These are phyloP conservation scores for Achlya flavicornis DNA, from an alignment of 2,888 invertebrate species.

Conservation along the genomic window DNA sequence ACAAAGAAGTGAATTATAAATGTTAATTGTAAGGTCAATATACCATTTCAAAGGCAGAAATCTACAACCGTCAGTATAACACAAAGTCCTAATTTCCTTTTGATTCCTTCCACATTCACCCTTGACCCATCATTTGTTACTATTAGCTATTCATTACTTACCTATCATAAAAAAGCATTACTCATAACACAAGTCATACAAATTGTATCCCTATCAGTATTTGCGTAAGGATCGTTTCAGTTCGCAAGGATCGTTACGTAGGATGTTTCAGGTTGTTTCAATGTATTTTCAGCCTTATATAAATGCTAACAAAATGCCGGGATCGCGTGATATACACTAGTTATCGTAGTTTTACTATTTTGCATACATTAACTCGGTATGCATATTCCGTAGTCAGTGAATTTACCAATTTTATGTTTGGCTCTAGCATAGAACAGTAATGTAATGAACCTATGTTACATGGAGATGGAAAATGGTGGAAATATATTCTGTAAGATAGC, in stretches of 20 bases:
- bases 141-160: conserved; percentile 56
- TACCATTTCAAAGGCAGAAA: background rate
- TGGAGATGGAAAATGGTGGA: background rate
- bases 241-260: conserved; percentile 23
- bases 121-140: conserved; percentile 77
- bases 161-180: conserved; percentile 32
- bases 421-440: conserved; percentile 22
- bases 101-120: conserved; percentile 67
- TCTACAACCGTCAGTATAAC: conserved; percentile 24
- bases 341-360: conserved; percentile 76
- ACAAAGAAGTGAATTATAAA: background rate
- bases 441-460: conserved; percentile 20
- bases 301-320: conserved; percentile 80
- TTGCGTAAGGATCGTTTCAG: conserved; percentile 16
- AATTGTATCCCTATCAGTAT: conserved; percentile 1
- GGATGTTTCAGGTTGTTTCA: conserved; percentile 35
- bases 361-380: conserved; percentile 74
- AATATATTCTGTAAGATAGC: background rate
- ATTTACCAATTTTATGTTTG: conserved; percentile 52
- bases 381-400: conserved; percentile 57
- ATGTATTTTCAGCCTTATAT: conserved; percentile 62
- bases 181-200: conserved; percentile 11
- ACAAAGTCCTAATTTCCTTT: conserved; percentile 57
- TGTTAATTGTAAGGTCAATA: background rate
- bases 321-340: conserved; percentile 76